A percentile compares a stretch with the other conserved stretches of the same genome.
Evolutionary conservation across 2,113 vertebrate species (phyloP).

Genomic region (Narcine bancroftii): DNA sequence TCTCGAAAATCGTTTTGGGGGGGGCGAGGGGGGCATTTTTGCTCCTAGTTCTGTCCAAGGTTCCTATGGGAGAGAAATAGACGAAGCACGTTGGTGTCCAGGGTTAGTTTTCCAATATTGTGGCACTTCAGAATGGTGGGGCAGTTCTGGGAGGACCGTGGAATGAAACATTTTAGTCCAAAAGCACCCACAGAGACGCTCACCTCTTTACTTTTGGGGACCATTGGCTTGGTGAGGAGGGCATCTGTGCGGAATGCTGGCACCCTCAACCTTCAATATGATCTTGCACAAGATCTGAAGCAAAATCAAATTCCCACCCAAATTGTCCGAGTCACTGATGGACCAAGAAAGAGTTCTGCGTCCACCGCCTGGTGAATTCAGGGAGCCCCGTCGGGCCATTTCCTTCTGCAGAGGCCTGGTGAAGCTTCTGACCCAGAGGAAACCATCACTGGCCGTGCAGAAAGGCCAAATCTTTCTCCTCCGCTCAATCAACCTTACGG

Average conservation of each 20-base stretch:
- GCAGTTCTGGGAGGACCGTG: background rate
- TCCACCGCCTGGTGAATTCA: background rate
- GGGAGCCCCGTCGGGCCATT: background rate
- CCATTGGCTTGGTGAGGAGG: background rate
- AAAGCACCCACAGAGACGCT: background rate
- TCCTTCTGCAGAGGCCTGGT: background rate
- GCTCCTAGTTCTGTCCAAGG: background rate
- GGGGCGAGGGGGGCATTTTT: no score
- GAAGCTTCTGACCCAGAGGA: background rate
- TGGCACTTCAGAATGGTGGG: background rate
- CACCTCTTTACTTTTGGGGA: background rate
- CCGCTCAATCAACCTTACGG: background rate
- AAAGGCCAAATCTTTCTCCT: background rate
- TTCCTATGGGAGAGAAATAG: background rate
- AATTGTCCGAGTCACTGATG: background rate
- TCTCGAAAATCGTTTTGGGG: no score
- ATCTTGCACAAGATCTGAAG: background rate
- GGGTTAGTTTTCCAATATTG: background rate
- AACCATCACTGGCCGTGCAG: background rate
- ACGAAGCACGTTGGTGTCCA: background rate
- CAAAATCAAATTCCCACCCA: background rate
- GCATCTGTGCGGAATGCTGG: no score
- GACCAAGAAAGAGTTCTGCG: background rate
- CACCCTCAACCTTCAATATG: no score
- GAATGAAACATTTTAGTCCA: background rate